phyloP scores from a whole-genome alignment of 2,888 invertebrate genomes.

The Lochmaea capreae region DNA sequence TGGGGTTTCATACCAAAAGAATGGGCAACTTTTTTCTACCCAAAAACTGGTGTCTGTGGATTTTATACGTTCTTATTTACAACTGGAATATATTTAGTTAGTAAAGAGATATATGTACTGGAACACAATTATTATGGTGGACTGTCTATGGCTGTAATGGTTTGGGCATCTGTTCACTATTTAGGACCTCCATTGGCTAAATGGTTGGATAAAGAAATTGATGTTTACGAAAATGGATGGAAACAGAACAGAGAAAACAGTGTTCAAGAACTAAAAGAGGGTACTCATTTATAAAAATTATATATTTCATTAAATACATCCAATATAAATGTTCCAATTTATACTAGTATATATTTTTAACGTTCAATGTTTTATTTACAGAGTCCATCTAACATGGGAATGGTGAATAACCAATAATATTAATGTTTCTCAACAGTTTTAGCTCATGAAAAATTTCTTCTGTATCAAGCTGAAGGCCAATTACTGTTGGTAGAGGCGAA shows the following conservation, averaged over 20 bases:
- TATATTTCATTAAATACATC: neutral
- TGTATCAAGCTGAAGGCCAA: slow-evolving; percentile 64
- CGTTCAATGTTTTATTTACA: neutral
- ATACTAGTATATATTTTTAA: too few species aligned
- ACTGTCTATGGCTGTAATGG: slow-evolving; percentile 76
- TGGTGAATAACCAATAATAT: neutral
- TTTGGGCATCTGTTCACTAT: slow-evolving; percentile 72
- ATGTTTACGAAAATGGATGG: slow-evolving; percentile 69
- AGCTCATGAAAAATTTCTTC: slow-evolving; percentile 52
- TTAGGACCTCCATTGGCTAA: slow-evolving; percentile 76
- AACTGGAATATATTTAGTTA: slow-evolving; percentile 78
- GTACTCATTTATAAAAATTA: slow-evolving; percentile 65
- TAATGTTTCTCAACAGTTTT: slow-evolving; percentile 50
- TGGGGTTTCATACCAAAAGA: slow-evolving; percentile 92
- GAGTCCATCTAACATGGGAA: neutral
- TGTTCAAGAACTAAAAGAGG: slow-evolving; percentile 67
- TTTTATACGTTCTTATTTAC: slow-evolving; percentile 84
- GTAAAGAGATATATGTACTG: slow-evolving; percentile 94
- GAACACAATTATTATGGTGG: slow-evolving; percentile 93
- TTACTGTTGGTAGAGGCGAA: slow-evolving; percentile 82
- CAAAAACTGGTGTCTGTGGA: slow-evolving; percentile 91
- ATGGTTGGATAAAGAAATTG: slow-evolving; percentile 79
- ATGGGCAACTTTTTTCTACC: slow-evolving; percentile 94
- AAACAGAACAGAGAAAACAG: slow-evolving; percentile 51
- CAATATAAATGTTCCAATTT: neutral